Conservation (phyloP, 2,797 vertebrate genomes). For the Glossophaga mutica region DNA sequence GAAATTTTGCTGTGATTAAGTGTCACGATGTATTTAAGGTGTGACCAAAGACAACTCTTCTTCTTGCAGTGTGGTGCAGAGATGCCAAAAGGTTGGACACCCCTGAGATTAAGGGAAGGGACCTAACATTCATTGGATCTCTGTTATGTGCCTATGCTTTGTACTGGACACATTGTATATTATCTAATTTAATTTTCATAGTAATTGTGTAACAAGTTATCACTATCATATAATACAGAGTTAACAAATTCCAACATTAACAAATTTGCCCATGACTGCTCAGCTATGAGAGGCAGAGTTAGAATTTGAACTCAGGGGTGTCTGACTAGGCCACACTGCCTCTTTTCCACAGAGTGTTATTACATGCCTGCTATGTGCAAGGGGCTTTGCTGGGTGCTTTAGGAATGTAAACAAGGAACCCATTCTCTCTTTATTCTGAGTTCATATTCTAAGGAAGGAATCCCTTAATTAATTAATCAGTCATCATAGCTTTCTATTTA, state of each 20-base stretch:
- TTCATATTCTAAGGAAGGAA: slow-evolving; percentile 31
- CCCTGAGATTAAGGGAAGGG: background rate
- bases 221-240: background rate
- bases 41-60: no score
- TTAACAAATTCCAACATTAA: slow-evolving; percentile 12
- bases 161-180: background rate
- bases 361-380: slow-evolving; percentile 12
- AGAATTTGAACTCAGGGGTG: slow-evolving; percentile 28
- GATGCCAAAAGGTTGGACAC: no score
- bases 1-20: no score
- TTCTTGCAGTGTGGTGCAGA: no score
- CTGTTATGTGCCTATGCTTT: background rate
- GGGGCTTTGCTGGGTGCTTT: background rate
- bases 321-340: background rate
- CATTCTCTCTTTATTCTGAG: slow-evolving; percentile 28
- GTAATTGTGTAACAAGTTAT: slow-evolving; percentile 9
- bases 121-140: background rate
- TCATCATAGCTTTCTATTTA: slow-evolving; percentile 37
- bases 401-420: slow-evolving; percentile 22
- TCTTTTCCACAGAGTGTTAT: background rate
- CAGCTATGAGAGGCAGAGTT: background rate
- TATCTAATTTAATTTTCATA: slow-evolving; percentile 23
- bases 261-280: background rate
- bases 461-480: slow-evolving; percentile 34
- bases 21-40: no score